phyloP scores from a whole-genome alignment of 2,113 vertebrate genomes.

The Bufo bufo region DNA sequence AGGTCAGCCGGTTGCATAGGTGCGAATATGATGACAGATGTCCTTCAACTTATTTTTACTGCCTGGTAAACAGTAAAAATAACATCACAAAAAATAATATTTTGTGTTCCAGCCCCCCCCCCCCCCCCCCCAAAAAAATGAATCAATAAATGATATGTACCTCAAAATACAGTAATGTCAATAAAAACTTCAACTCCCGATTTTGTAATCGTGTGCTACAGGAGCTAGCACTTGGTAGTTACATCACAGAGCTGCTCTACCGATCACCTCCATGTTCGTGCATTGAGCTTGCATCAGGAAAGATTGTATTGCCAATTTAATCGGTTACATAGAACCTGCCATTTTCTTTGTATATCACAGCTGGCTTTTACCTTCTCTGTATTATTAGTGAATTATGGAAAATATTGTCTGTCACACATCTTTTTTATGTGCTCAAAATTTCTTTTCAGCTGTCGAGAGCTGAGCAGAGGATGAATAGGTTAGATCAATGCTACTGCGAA shows the following conservation, averaged over 20 bases:
- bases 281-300: neutral
- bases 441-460: constrained; percentile 88
- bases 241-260: neutral
- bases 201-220: neutral
- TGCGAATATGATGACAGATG: too few species aligned
- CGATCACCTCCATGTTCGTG: neutral
- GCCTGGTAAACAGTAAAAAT: too few species aligned
- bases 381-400: constrained; percentile 40
- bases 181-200: too few species aligned
- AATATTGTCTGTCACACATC: constrained; percentile 9
- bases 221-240: neutral
- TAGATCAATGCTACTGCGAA: constrained; percentile 98
- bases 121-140: too few species aligned
- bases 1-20: too few species aligned
- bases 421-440: constrained; percentile 60
- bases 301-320: neutral
- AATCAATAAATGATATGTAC: too few species aligned
- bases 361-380: constrained; percentile 1
- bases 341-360: neutral
- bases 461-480: constrained; percentile 94
- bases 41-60: too few species aligned
- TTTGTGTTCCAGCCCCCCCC: too few species aligned
- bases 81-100: too few species aligned
- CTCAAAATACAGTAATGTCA: too few species aligned
- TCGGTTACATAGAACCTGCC: neutral